These are phyloP conservation scores for Lamproptera curius DNA, from an alignment of 2,888 invertebrate species.

Conservation along the genomic window DNA sequence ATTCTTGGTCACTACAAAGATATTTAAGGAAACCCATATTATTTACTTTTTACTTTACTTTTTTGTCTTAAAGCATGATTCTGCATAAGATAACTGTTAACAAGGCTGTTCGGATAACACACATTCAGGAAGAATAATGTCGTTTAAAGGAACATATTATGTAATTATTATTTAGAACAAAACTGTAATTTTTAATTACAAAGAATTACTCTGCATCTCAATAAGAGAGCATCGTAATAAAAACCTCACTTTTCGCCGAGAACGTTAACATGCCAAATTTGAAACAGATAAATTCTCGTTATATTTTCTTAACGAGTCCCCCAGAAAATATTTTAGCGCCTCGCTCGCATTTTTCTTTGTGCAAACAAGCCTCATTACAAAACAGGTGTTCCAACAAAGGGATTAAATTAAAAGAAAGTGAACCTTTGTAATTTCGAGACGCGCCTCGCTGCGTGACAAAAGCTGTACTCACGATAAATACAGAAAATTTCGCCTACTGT, in stretches of 20 bases:
- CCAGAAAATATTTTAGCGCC: slow-evolving; percentile 6
- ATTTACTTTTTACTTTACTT: too few relatives aligned
- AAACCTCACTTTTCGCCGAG: neutral
- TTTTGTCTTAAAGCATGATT: too few relatives aligned
- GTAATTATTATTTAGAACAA: too few relatives aligned
- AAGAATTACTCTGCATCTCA: neutral
- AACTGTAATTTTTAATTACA: slow-evolving; percentile 14
- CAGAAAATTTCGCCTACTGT: neutral
- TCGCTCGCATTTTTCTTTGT: slow-evolving; percentile 41
- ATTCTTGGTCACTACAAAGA: too few relatives aligned
- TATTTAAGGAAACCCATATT: too few relatives aligned
- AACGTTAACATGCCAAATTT: neutral
- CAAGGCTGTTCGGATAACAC: too few relatives aligned
- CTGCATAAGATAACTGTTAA: too few relatives aligned
- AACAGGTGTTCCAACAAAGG: slow-evolving; percentile 59
- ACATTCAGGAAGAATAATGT: too few relatives aligned
- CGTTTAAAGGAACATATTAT: too few relatives aligned
- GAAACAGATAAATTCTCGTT: neutral
- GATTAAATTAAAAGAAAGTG: slow-evolving; percentile 59
- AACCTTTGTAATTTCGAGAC: slow-evolving; percentile 31
- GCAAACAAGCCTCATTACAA: slow-evolving; percentile 42
- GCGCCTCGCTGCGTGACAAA: slow-evolving; percentile 7
- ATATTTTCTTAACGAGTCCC: neutral
- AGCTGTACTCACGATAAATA: neutral
- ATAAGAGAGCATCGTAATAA: neutral